A percentile compares a stretch with the other conserved stretches of the same genome.
Evolutionary conservation across 2,113 vertebrate genomes (phyloP).

Genomic region (Heteronetta atricapilla): DNA sequence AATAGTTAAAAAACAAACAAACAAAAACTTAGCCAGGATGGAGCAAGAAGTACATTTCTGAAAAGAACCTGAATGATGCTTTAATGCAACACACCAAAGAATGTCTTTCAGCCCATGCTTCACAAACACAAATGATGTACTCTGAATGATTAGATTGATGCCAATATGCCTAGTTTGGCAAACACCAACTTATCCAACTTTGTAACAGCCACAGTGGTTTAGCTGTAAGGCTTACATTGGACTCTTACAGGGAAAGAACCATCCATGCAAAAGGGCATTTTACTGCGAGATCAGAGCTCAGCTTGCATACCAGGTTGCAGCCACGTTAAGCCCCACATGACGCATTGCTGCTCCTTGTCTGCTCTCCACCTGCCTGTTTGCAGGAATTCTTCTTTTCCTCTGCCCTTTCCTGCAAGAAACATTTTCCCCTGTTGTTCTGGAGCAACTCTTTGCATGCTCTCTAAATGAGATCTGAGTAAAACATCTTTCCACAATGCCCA

Average conservation of each 20-base stretch:
- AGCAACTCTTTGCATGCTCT: neutral
- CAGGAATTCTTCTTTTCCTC: neutral
- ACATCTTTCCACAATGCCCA: neutral
- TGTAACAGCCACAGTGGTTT: neutral
- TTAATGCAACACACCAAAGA: neutral
- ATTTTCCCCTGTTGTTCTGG: neutral
- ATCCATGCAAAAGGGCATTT: neutral
- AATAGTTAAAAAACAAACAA: neutral
- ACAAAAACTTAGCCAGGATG: neutral
- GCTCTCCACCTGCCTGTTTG: neutral
- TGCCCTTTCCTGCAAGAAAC: neutral
- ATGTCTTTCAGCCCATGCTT: neutral
- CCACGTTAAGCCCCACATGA: accelerated
- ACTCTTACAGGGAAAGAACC: neutral
- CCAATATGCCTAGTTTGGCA: neutral
- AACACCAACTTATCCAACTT: accelerated
- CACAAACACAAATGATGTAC: neutral
- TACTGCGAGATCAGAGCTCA: neutral
- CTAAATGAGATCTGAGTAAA: neutral
- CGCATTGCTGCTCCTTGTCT: neutral
- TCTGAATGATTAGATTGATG: neutral
- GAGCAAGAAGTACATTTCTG: neutral
- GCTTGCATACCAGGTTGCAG: neutral
- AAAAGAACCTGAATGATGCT: neutral
- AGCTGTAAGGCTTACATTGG: neutral